These are phyloP conservation scores for Noctilio leporinus DNA, from an alignment of 2,113 vertebrate species.

Conservation along the genomic window DNA sequence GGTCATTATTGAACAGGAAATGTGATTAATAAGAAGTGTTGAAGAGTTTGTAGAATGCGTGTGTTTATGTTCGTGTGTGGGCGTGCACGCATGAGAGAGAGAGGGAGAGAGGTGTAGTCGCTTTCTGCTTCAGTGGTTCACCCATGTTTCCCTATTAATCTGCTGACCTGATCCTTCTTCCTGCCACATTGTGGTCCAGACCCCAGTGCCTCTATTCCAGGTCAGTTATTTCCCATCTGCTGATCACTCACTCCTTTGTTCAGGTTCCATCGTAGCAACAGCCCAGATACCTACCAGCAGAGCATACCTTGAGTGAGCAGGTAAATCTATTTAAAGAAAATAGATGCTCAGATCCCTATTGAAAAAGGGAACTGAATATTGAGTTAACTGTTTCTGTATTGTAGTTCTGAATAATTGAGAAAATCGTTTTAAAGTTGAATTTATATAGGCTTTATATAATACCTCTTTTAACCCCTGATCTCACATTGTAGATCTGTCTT, in stretches of 20 bases:
- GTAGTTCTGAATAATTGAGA: background rate
- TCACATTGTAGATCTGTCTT: background rate
- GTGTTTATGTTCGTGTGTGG: background rate
- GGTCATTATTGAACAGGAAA: background rate
- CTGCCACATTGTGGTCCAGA: background rate
- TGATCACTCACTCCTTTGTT: background rate
- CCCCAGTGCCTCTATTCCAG: background rate
- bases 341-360: background rate
- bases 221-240: background rate
- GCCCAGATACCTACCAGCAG: background rate
- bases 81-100: background rate
- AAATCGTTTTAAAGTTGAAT: background rate
- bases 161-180: background rate
- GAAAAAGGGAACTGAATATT: background rate
- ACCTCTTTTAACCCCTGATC: background rate
- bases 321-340: background rate
- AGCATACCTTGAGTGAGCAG: background rate
- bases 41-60: background rate
- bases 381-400: background rate
- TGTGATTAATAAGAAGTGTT: background rate
- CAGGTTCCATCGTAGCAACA: background rate
- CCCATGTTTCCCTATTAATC: background rate
- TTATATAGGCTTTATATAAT: background rate
- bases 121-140: background rate
- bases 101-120: background rate